phyloP scores from a whole-genome alignment of 2,888 invertebrate species.

The Schizaphis graminum region DNA sequence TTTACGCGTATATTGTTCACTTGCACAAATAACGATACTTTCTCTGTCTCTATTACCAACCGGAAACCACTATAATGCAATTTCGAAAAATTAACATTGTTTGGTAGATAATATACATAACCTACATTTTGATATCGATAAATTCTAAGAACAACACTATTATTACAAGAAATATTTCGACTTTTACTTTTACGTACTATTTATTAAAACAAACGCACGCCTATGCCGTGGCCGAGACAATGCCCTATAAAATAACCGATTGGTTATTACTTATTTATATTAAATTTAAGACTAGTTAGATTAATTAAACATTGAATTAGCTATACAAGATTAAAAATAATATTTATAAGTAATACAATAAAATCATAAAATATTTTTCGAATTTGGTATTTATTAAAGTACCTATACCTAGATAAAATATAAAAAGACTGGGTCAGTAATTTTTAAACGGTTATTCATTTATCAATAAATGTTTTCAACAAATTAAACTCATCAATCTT shows the following conservation, averaged over 20 bases:
- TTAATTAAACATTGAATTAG: neutral
- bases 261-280: neutral
- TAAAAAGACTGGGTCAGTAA: neutral
- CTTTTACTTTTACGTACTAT: neutral
- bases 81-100: neutral
- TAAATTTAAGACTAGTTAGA: neutral
- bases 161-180: neutral
- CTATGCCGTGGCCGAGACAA: neutral
- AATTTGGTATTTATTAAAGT: neutral
- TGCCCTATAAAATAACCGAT: neutral
- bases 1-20: neutral
- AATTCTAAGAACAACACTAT: neutral
- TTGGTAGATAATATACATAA: neutral
- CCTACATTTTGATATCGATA: neutral
- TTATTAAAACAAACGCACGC: neutral
- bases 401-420: neutral
- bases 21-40: neutral
- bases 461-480: neutral
- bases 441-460: neutral
- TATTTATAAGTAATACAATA: neutral
- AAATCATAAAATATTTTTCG: neutral
- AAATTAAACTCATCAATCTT: neutral
- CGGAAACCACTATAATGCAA: neutral
- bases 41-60: neutral
- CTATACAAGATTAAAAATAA: neutral